Evolutionary conservation across 2,888 invertebrate species (phyloP).

Genomic region (Luffia ferchaultella): DNA sequence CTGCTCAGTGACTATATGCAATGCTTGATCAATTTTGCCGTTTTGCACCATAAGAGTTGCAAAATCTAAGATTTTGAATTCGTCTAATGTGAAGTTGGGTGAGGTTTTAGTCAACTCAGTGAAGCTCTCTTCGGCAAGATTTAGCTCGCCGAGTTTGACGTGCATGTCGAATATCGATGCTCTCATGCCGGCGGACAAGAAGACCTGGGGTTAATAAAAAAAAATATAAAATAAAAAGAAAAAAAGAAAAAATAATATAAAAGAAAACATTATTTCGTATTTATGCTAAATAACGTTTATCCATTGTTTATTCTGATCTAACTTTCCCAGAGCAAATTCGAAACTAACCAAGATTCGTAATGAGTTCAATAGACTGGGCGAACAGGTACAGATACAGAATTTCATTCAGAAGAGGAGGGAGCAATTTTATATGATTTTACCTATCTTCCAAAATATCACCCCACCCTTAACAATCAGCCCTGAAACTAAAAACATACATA

Average conservation of each 20-base stretch:
- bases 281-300: neutral
- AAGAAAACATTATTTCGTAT: neutral
- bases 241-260: neutral
- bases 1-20: conserved; percentile 56
- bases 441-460: no score
- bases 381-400: no score
- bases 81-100: conserved; percentile 69
- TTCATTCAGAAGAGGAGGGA: no score
- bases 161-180: conserved; percentile 69
- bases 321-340: no score
- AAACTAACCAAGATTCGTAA: no score
- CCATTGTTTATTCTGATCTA: neutral
- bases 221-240: neutral
- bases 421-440: no score
- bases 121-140: conserved; percentile 58
- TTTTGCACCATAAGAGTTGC: conserved; percentile 66
- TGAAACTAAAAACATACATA: no score
- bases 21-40: conserved; percentile 43
- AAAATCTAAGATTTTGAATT: conserved; percentile 71
- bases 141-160: conserved; percentile 60
- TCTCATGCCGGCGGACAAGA: conserved; percentile 72
- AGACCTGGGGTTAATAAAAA: conserved; percentile 31
- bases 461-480: no score
- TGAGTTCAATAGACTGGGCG: no score
- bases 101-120: conserved; percentile 55